A percentile compares a stretch with the other conserved stretches of the same genome.
These are phyloP conservation scores for Aspidapion aeneum DNA, from an alignment of 2,888 invertebrate genomes.

Conservation along the genomic window DNA sequence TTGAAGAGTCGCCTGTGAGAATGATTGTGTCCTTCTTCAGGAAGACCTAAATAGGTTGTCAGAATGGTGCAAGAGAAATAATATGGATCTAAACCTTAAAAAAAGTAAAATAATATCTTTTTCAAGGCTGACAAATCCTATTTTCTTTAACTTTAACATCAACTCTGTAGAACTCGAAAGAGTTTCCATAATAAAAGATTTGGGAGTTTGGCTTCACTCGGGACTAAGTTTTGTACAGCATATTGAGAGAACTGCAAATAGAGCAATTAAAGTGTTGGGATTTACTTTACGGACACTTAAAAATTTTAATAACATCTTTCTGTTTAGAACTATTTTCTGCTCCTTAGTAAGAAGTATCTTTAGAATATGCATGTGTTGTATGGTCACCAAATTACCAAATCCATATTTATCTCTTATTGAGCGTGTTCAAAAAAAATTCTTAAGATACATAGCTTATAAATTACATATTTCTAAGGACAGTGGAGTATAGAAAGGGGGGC, in stretches of 20 bases:
- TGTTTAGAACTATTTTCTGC: background rate
- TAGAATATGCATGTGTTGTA: background rate
- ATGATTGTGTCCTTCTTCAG: background rate
- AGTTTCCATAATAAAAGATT: background rate
- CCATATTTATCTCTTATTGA: background rate
- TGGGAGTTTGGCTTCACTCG: background rate
- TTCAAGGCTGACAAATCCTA: background rate
- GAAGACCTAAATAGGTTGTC: constrained; percentile 1
- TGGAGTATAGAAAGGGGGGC: background rate
- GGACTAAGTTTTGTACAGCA: no score
- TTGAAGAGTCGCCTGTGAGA: background rate
- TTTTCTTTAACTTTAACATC: background rate
- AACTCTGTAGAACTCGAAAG: background rate
- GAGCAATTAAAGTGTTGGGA: no score
- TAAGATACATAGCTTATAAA: background rate
- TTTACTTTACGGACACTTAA: no score
- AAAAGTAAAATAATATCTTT: constrained; percentile 1
- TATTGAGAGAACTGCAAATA: no score
- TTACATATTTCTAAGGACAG: background rate
- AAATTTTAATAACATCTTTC: no score
- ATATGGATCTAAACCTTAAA: background rate
- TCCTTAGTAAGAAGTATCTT: background rate
- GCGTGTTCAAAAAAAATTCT: background rate
- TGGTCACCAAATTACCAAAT: background rate
- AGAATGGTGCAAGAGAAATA: constrained; percentile 4